These are phyloP conservation scores for Drosophila falleni DNA, from an alignment of 2,888 invertebrate genomes.

Conservation along the genomic window DNA sequence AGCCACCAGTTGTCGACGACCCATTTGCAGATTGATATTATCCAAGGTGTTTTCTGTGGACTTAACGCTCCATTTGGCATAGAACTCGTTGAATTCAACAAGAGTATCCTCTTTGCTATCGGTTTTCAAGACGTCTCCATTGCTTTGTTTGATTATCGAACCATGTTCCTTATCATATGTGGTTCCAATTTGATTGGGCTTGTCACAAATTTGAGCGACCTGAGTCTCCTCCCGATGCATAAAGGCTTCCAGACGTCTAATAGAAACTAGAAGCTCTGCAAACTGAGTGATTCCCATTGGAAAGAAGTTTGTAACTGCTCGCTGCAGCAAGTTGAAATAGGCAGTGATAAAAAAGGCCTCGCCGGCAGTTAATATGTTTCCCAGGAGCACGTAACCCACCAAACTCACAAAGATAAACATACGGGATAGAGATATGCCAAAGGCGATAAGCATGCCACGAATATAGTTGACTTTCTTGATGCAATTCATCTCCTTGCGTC, in stretches of 20 bases:
- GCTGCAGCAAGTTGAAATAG: conserved; percentile 93
- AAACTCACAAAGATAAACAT: conserved; percentile 94
- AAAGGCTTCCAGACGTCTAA: conserved; percentile 87
- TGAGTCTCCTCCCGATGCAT: conserved; percentile 87
- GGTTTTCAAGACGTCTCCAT: conserved; percentile 15
- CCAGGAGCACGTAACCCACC: conserved; percentile 90
- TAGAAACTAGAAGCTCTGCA: conserved; percentile 88
- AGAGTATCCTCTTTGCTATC: conserved; percentile 59
- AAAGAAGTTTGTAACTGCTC: conserved; percentile 95
- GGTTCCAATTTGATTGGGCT: conserved; percentile 43
- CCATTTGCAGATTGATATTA: conserved; percentile 88
- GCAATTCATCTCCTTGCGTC: conserved; percentile 87
- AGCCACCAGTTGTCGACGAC: conserved; percentile 88
- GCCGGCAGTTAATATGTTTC: conserved; percentile 91
- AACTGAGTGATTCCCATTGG: conserved; percentile 89
- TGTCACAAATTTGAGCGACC: conserved; percentile 70
- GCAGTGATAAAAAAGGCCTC: conserved; percentile 94
- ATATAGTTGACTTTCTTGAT: conserved; percentile 91
- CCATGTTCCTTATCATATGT: conserved; percentile 47
- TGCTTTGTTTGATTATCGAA: conserved; percentile 14
- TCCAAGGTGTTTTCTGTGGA: conserved; percentile 89
- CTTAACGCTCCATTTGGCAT: conserved; percentile 89
- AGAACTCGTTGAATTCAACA: conserved; percentile 87
- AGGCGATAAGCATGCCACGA: conserved; percentile 91
- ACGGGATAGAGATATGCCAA: conserved; percentile 94